These are phyloP conservation scores for Otolemur crassicaudatus DNA, from an alignment of 2,797 vertebrate genomes.

Conservation along the genomic window DNA sequence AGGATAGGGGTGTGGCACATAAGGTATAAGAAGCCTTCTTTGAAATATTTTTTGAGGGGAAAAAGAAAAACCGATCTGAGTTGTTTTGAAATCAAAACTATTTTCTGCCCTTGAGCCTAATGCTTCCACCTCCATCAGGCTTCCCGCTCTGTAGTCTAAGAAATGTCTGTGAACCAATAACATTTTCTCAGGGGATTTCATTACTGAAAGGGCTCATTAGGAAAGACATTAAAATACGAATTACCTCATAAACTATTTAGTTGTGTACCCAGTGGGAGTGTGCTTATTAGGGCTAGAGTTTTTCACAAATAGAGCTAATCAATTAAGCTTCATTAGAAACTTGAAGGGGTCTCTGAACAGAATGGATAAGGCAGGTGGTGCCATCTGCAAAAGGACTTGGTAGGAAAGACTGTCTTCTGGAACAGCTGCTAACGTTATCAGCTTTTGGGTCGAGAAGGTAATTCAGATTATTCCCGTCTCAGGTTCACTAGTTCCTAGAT, in stretches of 20 bases:
- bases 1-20: not conserved
- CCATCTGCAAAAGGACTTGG: conserved; percentile 83
- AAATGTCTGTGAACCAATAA: conserved; percentile 88
- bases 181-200: conserved; percentile 88
- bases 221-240: conserved; percentile 96
- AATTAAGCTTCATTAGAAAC: conserved; percentile 97
- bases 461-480: conserved; percentile 70
- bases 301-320: conserved; percentile 95
- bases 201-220: conserved; percentile 93
- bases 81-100: conserved; percentile 79
- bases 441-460: conserved; percentile 75
- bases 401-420: conserved; percentile 78
- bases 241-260: conserved; percentile 99
- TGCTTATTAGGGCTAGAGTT: conserved; percentile 93
- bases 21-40: not conserved
- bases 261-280: conserved; percentile 92
- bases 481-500: conserved; percentile 62
- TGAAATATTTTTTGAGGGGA: conserved; percentile 11
- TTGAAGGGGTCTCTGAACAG: conserved; percentile 86
- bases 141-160: conserved; percentile 86
- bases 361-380: conserved; percentile 86
- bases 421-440: conserved; percentile 83
- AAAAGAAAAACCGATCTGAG: conserved; percentile 54
- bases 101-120: conserved; percentile 81
- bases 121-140: conserved; percentile 82